Base-by-base conservation (phyloP, 2,113 vertebrate species). In the Butastur rufipennis region DNA sequence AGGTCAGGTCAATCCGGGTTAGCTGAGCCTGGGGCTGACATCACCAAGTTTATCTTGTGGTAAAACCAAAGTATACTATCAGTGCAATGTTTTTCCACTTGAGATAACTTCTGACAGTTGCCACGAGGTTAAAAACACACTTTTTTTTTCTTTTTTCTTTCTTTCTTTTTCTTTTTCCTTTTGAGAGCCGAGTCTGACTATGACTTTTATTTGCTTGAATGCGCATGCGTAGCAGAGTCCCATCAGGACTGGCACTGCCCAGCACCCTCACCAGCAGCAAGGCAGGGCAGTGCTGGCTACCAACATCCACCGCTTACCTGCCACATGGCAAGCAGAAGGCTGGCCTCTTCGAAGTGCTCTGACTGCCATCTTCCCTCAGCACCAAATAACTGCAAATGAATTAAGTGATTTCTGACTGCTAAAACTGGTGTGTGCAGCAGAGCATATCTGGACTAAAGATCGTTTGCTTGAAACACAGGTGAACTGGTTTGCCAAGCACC, bases 91-190 rank as follows among this genome's bases (percentile, higher is more conserved):
- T 95, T 91, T 97, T 96, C 91, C 92, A 91, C 93, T 96, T 90
- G 92, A 95, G 66, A 85, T 75, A 94, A 79, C 58, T 95, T 91
- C 73, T 94, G 93, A 96, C 91, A 94, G 83, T 95, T 87, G 86
- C 88, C 81, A 92, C 90, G 80, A 89, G 91, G 91, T 94, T 92
- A 95, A 94, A 93, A 95, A n/a, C 5, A 7, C 55, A 22, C 22
- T 32, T 83, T 81, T 56, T 9, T 0, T 0, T 8, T 2, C 10
- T 47, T 38, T 3, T 8, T 56, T 29, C 7, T 5, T 6, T 52
- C 9, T 47, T 59, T 34, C 1, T 32, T 18, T 11, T 5, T 8
- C 27, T 29, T 5, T 9, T 34, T 20, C 10, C 15, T 70, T 91
- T 71, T 36, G 43, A 65, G 50, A 65, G 26, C 34, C 52, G 13